These are phyloP conservation scores for Indri indri DNA, from an alignment of 2,113 vertebrate species.

Conservation along the genomic window DNA sequence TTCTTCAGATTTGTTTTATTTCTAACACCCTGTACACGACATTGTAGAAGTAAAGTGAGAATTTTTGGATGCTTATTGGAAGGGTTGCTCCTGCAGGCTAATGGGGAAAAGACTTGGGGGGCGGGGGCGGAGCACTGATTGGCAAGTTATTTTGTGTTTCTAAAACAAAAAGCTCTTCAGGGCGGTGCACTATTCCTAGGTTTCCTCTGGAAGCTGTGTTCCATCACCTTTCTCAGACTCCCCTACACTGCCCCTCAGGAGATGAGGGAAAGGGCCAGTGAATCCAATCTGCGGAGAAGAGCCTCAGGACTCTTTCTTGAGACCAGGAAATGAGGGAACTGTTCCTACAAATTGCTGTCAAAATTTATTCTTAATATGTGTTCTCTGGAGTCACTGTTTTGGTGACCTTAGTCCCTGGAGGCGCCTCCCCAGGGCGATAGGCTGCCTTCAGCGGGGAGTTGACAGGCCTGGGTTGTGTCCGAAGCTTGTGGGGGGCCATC, in stretches of 20 bases:
- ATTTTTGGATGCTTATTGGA: neutral
- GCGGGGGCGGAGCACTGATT: neutral
- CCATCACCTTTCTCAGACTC: neutral
- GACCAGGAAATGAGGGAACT: slow-evolving; percentile 9
- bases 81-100: neutral
- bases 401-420: neutral
- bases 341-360: slow-evolving; percentile 37
- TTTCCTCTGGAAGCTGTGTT: neutral
- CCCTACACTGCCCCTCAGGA: neutral
- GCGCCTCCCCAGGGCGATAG: neutral
- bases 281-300: neutral
- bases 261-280: neutral
- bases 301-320: neutral
- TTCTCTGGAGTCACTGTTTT: neutral
- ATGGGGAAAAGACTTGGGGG: neutral
- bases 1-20: neutral
- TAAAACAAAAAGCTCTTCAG: neutral
- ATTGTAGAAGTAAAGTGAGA: neutral
- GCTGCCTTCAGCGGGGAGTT: neutral
- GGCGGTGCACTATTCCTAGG: neutral
- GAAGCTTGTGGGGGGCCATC: neutral
- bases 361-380: slow-evolving; percentile 11
- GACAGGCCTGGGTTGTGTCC: neutral
- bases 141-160: neutral
- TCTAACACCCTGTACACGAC: neutral